A percentile compares a stretch with the other conserved stretches of the same genome.
phyloP scores from a whole-genome alignment of 2,113 vertebrate genomes.

The Otolemur garnettii region DNA sequence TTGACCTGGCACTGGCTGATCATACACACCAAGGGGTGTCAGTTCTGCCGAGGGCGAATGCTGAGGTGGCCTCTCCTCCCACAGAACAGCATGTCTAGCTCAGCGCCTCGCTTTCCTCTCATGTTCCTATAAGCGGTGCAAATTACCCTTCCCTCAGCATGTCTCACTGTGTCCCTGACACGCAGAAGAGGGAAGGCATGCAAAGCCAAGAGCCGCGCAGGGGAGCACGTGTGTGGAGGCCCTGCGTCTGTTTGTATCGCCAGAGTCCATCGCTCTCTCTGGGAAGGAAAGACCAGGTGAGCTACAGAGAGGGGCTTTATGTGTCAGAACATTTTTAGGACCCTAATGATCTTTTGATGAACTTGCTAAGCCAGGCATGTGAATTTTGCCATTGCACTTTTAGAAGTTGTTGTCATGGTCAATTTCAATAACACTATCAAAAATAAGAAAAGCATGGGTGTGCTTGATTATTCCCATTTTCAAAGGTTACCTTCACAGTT shows the following conservation, averaged over 20 bases:
- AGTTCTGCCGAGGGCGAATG: background rate
- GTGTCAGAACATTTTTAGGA: background rate
- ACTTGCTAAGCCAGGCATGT: background rate
- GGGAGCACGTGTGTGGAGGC: background rate
- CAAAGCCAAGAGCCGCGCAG: background rate
- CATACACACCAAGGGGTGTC: background rate
- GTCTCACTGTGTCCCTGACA: background rate
- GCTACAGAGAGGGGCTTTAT: background rate
- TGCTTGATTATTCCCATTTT: conserved; percentile 17
- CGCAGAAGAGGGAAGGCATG: background rate
- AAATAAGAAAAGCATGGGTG: background rate
- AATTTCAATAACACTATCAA: background rate
- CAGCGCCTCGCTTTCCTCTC: background rate
- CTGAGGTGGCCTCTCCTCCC: background rate
- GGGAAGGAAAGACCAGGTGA: background rate
- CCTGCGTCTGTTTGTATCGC: background rate
- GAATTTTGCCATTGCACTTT: background rate
- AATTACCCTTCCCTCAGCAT: background rate
- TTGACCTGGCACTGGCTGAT: background rate
- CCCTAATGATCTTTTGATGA: background rate
- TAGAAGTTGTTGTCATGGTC: background rate
- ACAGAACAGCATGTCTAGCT: background rate
- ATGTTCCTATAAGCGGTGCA: background rate
- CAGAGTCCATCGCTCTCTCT: background rate
- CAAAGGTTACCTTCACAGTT: background rate